These are phyloP conservation scores for Ochropleura plecta DNA, from an alignment of 2,888 invertebrate species.

Conservation along the genomic window DNA sequence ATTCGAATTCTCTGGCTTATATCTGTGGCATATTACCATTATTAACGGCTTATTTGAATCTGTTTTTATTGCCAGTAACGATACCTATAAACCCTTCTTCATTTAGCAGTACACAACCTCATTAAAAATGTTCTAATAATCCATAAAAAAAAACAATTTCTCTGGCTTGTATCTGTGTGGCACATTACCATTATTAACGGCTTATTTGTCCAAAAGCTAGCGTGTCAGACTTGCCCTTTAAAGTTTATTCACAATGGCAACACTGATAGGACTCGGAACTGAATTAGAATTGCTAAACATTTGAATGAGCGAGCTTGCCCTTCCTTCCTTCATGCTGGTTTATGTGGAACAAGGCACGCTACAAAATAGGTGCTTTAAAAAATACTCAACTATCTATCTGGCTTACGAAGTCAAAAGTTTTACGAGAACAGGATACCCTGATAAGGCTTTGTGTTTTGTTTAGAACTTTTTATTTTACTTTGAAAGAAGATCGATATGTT, in stretches of 20 bases:
- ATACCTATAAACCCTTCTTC: not conserved
- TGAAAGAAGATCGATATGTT: conserved; percentile 1
- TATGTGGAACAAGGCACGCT: conserved; percentile 61
- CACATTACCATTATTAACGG: conserved; percentile 72
- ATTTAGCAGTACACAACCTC: not conserved
- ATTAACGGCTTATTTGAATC: conserved; percentile 73
- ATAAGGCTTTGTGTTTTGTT: conserved; percentile 54
- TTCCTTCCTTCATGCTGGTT: conserved; percentile 63
- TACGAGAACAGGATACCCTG: conserved; percentile 67
- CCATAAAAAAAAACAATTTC: conserved; percentile 40
- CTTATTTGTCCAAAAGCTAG: conserved; percentile 76
- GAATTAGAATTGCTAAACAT: conserved; percentile 80
- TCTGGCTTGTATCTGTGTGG: conserved; percentile 66
- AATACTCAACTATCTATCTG: conserved; percentile 42
- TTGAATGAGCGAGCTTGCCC: conserved; percentile 71
- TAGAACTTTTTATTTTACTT: conserved; percentile 33
- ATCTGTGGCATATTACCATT: conserved; percentile 70
- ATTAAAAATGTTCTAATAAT: conserved; percentile 9
- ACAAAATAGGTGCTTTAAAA: conserved; percentile 59
- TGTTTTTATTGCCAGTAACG: no score
- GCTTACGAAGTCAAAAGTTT: conserved; percentile 58
- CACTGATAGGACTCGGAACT: conserved; percentile 69
- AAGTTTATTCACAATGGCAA: conserved; percentile 71
- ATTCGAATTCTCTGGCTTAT: conserved; percentile 61
- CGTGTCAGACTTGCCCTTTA: conserved; percentile 72